phyloP scores from a whole-genome alignment of 2,888 invertebrate species.

The Fragum sueziense region DNA sequence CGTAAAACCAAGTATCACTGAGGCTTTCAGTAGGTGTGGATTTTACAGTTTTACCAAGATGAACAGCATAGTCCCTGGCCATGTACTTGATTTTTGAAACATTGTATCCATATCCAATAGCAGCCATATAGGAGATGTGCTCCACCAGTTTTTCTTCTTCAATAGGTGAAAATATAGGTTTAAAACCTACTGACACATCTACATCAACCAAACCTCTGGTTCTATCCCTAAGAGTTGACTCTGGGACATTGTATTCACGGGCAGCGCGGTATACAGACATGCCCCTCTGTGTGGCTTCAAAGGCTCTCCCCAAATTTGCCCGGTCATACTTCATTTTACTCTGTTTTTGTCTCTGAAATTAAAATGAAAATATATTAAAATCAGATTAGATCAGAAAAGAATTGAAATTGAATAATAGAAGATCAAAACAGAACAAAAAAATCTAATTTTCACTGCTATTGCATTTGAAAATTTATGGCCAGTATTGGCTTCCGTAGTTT shows the following conservation, averaged over 20 bases:
- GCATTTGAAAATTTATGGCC: no score
- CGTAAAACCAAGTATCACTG: constrained; percentile 51
- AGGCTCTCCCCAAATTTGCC: constrained; percentile 17
- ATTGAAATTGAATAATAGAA: no score
- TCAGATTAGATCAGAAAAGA: no score
- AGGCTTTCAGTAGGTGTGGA: constrained; percentile 22
- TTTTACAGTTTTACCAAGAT: constrained; percentile 24
- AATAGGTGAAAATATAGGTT: background rate
- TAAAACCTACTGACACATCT: background rate
- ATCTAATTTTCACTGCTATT: no score
- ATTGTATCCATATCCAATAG: constrained; percentile 41
- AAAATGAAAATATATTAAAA: no score
- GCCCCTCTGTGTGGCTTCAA: constrained; percentile 17
- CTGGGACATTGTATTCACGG: constrained; percentile 14
- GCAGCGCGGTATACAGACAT: constrained; percentile 28
- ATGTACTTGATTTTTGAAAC: constrained; percentile 22
- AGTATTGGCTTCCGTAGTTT: no score
- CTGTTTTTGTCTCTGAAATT: no score
- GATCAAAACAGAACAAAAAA: no score
- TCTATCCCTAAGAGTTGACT: constrained; percentile 25
- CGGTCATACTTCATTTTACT: constrained; percentile 11
- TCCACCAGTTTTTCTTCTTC: constrained; percentile 23
- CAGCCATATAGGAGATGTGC: constrained; percentile 28
- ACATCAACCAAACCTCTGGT: background rate
- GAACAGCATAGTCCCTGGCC: constrained; percentile 32